Evolutionary conservation across 2,113 vertebrate species (phyloP).

Genomic region (Myrmecobius fasciatus): DNA sequence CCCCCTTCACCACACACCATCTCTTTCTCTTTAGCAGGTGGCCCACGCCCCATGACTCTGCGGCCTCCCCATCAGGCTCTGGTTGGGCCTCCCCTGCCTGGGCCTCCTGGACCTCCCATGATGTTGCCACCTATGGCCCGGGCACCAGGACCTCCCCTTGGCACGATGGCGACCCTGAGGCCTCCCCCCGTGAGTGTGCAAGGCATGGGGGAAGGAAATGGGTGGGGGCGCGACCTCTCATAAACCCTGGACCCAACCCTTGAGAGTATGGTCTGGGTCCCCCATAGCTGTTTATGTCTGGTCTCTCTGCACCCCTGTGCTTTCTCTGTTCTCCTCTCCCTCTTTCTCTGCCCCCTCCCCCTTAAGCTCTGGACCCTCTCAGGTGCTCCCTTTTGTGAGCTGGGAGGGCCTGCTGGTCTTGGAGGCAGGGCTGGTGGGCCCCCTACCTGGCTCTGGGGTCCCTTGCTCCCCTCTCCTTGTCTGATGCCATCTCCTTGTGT

Average conservation of each 20-base stretch:
- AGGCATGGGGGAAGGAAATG: not conserved
- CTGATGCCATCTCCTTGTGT: not conserved
- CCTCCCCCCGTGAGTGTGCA: conserved; percentile 76
- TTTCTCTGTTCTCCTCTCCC: not conserved
- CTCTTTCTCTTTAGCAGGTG: conserved; percentile 77
- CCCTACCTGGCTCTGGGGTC: no score
- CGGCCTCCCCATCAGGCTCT: conserved; percentile 83
- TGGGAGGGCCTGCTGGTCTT: not conserved
- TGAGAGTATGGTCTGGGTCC: not conserved
- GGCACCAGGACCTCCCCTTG: conserved; percentile 82
- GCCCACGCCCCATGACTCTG: conserved; percentile 84
- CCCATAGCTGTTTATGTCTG: not conserved
- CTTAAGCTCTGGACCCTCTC: not conserved
- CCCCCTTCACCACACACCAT: conserved; percentile 65
- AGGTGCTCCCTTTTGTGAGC: not conserved
- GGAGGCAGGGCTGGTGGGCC: not conserved
- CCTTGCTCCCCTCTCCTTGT: not conserved
- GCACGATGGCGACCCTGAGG: conserved; percentile 82
- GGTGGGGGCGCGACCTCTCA: not conserved
- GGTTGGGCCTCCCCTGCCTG: conserved; percentile 89
- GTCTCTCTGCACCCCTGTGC: not conserved
- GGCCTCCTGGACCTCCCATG: conserved; percentile 92
- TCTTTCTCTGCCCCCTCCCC: not conserved
- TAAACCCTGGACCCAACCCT: not conserved
- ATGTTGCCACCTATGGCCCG: conserved; percentile 88